These are phyloP conservation scores for Catamblyrhynchus diadema DNA, from an alignment of 2,797 vertebrate genomes.

Conservation along the genomic window DNA sequence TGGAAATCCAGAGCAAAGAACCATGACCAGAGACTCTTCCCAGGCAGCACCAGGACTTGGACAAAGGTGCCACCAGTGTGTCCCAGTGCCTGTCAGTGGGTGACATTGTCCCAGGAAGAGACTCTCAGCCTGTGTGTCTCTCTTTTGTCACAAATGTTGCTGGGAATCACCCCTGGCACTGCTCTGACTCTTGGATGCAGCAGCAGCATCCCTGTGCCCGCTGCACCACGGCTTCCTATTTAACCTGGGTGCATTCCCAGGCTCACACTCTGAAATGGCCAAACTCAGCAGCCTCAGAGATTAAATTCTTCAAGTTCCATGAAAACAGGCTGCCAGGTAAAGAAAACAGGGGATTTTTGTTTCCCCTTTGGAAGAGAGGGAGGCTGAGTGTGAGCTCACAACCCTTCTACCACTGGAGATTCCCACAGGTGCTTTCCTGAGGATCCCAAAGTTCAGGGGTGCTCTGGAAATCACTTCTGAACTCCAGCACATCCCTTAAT, in stretches of 20 bases:
- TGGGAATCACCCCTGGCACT: background rate
- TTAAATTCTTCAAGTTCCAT: background rate
- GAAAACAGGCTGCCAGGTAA: background rate
- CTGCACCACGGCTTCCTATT: accelerated
- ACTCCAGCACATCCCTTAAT: background rate
- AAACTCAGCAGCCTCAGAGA: background rate
- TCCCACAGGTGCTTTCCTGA: background rate
- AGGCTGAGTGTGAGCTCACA: background rate
- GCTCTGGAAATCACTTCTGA: background rate
- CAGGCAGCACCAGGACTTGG: background rate
- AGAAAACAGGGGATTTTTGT: background rate
- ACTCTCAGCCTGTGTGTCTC: background rate
- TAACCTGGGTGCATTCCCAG: background rate
- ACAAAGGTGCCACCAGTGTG: background rate
- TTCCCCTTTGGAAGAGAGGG: background rate
- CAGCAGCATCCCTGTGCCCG: background rate
- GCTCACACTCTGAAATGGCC: background rate
- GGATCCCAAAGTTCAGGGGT: background rate
- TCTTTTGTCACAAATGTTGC: background rate
- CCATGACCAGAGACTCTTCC: background rate
- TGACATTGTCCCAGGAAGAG: background rate
- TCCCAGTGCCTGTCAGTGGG: background rate
- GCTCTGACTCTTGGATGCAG: background rate
- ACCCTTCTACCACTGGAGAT: background rate
- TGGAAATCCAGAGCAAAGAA: background rate